Percentiles rank a stretch among this genome's conserved stretches.
Conservation (phyloP, 2,888 invertebrate genomes). For the Eurois occulta region DNA sequence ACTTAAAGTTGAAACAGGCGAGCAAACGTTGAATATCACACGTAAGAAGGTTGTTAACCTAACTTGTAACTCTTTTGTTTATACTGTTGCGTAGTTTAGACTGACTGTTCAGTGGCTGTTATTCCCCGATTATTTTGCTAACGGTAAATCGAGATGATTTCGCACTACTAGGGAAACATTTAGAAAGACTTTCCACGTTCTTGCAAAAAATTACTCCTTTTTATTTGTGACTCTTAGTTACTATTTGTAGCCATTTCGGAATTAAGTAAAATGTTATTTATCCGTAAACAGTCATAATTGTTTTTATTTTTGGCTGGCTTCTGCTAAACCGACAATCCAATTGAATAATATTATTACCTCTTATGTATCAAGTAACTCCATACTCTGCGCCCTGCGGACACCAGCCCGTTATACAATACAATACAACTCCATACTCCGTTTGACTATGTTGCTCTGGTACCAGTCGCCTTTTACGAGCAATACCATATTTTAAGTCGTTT, state of each 20-base stretch:
- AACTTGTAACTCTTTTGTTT: constrained; percentile 9
- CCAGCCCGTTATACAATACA: too few species aligned
- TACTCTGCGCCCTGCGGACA: too few species aligned
- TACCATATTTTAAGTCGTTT: neutral
- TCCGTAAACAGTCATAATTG: too few species aligned
- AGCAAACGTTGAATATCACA: constrained; percentile 26
- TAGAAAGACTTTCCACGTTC: neutral
- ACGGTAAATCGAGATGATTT: constrained; percentile 24
- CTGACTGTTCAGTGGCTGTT: neutral
- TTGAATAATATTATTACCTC: too few species aligned
- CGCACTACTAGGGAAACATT: constrained; percentile 11
- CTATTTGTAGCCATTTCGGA: neutral
- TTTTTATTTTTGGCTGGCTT: too few species aligned
- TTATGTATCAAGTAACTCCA: neutral
- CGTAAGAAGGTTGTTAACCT: constrained; percentile 21
- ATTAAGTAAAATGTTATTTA: neutral
- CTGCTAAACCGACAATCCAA: neutral
- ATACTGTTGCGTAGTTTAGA: constrained; percentile 5
- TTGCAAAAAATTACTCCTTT: neutral
- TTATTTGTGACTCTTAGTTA: too few species aligned
- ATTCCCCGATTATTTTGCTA: neutral
- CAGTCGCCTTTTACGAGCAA: constrained; percentile 20
- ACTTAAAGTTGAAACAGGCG: constrained; percentile 8
- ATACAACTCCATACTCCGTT: too few species aligned
- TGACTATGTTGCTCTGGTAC: constrained; percentile 17